Conservation (phyloP, 2,113 vertebrate species). For the Mus spicilegus region DNA sequence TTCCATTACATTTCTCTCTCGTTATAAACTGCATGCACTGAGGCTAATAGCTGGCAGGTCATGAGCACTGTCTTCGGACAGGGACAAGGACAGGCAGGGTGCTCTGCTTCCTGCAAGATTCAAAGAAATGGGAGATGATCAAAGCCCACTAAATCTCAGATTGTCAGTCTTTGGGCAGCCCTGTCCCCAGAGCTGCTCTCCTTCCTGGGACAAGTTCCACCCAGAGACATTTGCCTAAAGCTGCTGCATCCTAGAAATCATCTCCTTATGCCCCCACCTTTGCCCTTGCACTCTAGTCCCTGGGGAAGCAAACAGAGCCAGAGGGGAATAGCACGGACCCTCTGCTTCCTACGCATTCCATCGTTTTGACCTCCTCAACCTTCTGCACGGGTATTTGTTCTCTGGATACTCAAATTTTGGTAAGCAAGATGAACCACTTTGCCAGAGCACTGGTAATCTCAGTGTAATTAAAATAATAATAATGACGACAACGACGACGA, state of each 20-base stretch:
- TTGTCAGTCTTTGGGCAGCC: neutral
- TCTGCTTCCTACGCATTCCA: neutral
- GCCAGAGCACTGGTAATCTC: neutral
- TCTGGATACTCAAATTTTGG: neutral
- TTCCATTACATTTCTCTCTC: constrained; percentile 74
- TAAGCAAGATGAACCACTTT: constrained; percentile 2
- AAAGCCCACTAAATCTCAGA: neutral
- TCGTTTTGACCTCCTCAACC: neutral
- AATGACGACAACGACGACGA: neutral
- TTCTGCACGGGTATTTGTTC: neutral
- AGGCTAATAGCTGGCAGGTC: constrained; percentile 4
- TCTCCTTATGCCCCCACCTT: neutral
- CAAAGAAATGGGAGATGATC: constrained; percentile 27
- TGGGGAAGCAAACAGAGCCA: neutral
- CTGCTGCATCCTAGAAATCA: neutral
- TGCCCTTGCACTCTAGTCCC: neutral
- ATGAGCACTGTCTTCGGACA: constrained; percentile 6
- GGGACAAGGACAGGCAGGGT: constrained; percentile 50
- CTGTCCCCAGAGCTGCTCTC: constrained; percentile 28
- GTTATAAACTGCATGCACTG: neutral
- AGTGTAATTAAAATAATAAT: neutral
- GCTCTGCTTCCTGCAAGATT: constrained; percentile 16
- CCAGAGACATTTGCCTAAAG: neutral
- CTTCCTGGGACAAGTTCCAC: neutral
- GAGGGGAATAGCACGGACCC: neutral